These are phyloP conservation scores for Mormoops blainvillei DNA, from an alignment of 2,113 vertebrate genomes.

Conservation along the genomic window DNA sequence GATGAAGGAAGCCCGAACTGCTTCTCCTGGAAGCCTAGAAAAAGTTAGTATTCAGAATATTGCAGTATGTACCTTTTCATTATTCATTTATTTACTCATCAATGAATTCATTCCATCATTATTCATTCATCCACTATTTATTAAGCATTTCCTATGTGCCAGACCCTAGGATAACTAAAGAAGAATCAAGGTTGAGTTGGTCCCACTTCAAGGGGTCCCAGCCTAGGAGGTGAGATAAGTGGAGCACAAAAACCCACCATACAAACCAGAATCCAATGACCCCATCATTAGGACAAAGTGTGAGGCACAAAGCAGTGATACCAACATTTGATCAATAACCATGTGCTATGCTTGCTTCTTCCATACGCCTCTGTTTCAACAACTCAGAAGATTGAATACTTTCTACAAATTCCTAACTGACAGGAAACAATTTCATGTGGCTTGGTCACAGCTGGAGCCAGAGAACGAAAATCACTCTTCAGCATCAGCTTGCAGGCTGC, in stretches of 20 bases:
- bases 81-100: not conserved
- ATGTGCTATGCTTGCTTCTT: constrained; percentile 23
- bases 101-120: not conserved
- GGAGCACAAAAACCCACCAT: not conserved
- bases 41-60: not conserved
- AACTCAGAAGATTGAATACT: not conserved
- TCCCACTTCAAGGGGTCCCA: not conserved
- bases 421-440: constrained; percentile 49
- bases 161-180: constrained; percentile 8
- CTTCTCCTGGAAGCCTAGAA: not conserved
- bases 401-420: constrained; percentile 26
- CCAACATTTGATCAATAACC: constrained; percentile 23
- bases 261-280: not conserved
- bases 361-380: constrained; percentile 5
- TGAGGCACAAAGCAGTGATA: not conserved
- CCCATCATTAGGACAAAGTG: not conserved
- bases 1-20: not conserved
- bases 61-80: not conserved
- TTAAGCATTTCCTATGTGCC: not conserved
- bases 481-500: constrained; percentile 16
- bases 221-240: not conserved
- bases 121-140: not conserved
- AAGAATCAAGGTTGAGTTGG: not conserved
- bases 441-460: constrained; percentile 53
- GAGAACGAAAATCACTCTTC: constrained; percentile 48